These are phyloP conservation scores for Apodemus sylvaticus DNA, from an alignment of 2,113 vertebrate species.

Conservation along the genomic window DNA sequence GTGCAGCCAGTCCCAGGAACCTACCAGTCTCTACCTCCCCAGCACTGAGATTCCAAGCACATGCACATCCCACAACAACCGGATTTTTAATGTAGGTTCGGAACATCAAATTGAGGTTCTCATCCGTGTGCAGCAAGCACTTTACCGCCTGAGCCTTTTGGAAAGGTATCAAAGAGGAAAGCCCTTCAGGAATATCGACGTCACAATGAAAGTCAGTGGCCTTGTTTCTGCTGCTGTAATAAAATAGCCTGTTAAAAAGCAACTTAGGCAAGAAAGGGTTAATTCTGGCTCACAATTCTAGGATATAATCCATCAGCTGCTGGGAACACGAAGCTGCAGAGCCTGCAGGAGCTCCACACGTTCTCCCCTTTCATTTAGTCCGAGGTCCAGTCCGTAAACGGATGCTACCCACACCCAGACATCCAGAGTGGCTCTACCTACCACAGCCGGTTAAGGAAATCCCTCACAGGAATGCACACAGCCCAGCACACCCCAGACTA, in stretches of 20 bases:
- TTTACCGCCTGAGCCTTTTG: background rate
- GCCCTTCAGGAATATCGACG: background rate
- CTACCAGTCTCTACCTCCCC: background rate
- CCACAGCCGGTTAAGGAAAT: background rate
- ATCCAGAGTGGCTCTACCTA: no score
- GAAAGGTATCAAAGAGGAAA: background rate
- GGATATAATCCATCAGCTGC: background rate
- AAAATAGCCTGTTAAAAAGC: background rate
- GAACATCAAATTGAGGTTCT: background rate
- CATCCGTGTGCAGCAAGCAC: background rate
- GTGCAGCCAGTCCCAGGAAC: background rate
- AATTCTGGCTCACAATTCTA: background rate
- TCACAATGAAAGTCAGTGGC: background rate
- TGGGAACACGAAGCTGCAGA: no score
- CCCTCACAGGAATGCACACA: no score
- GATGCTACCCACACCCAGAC: background rate
- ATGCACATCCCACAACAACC: background rate
- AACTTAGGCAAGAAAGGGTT: background rate
- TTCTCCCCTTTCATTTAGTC: background rate
- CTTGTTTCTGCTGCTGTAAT: background rate
- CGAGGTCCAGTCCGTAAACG: no score
- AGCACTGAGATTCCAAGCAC: background rate
- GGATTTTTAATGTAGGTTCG: background rate
- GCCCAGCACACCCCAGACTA: background rate
- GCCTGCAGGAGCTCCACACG: background rate